Evolutionary conservation across 2,888 invertebrate species (phyloP).

Genomic region (Scelioninae gen. 1): DNA sequence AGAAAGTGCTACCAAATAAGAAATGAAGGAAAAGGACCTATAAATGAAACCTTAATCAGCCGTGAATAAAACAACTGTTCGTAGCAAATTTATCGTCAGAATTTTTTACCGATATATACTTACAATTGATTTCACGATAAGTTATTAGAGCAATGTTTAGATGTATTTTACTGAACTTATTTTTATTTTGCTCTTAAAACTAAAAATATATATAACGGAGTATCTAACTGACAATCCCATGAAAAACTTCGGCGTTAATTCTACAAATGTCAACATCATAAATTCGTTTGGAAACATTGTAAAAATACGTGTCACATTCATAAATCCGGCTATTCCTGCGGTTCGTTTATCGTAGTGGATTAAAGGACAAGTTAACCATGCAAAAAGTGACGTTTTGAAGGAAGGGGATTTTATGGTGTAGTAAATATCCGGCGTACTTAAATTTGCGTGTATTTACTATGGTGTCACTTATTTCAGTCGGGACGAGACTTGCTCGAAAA

Average conservation of each 20-base stretch:
- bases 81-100: background rate
- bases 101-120: background rate
- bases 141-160: background rate
- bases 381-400: constrained; percentile 69
- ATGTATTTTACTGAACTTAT: background rate
- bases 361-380: constrained; percentile 65
- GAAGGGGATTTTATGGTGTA: constrained; percentile 58
- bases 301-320: constrained; percentile 63
- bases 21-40: background rate
- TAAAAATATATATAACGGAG: constrained; percentile 38
- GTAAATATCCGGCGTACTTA: constrained; percentile 65
- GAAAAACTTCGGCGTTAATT: constrained; percentile 57
- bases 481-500: constrained; percentile 46
- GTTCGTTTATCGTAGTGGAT: constrained; percentile 66
- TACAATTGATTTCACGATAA: constrained; percentile 1
- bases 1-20: background rate
- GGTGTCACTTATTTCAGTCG: constrained; percentile 63
- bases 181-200: constrained; percentile 12
- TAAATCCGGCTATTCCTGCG: constrained; percentile 58
- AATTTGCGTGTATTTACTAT: constrained; percentile 68
- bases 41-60: background rate
- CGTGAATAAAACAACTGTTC: background rate
- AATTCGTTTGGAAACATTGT: constrained; percentile 62
- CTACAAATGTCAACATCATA: constrained; percentile 61
- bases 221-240: constrained; percentile 30